Base-by-base conservation (phyloP, 2,888 invertebrate species). In the Bedellia somnulentella region DNA sequence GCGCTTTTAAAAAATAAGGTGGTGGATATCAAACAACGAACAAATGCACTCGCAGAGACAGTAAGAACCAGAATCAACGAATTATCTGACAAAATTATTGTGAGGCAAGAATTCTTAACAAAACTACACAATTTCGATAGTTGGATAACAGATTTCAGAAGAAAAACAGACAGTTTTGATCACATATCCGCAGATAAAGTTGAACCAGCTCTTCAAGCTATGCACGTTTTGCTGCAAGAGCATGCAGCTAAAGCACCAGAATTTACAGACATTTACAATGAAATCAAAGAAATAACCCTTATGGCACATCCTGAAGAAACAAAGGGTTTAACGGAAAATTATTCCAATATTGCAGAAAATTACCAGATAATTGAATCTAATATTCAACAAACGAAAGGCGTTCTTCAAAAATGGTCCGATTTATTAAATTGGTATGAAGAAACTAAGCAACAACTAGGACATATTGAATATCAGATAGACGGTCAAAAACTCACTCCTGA, bases 131-230 rank as follows among this genome's bases (percentile, higher is more conserved):
- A 86, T 39, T 89, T 92, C 41, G 83, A 85, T 18, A 86, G 85
- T 39, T 92, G 91, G 89, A 83, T 92, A 57, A 82, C 85, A 12
- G 80, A 85, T 30, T 77, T 91, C 33, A 80, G 82, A 39, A 78
- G 81, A 17, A 86, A 86, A 44, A 80, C 87, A 13, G 83, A 83
- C 26, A 86, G 88, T 45, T 85, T 89, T 31, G 89, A 89, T 50
- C 89, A 90, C 53, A 82, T 95, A 1, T 82, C 83, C 40, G 81
- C 88, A 0, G 90, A 91, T 46, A 86, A 88, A 52, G 86, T 94
- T 0, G 90, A 91, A 45, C 80, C 83, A 0, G 82, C 85, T 18
- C 60, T 93, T 8, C 88, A 91, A 48, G 82, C 85, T 0, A 82
- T 91, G 41, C 89, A 93, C 53, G 83, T 84, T 0, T 68, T 93